phyloP scores from a whole-genome alignment of 1,140 invertebrate genomes.

The Acromyrmex charruanus region DNA sequence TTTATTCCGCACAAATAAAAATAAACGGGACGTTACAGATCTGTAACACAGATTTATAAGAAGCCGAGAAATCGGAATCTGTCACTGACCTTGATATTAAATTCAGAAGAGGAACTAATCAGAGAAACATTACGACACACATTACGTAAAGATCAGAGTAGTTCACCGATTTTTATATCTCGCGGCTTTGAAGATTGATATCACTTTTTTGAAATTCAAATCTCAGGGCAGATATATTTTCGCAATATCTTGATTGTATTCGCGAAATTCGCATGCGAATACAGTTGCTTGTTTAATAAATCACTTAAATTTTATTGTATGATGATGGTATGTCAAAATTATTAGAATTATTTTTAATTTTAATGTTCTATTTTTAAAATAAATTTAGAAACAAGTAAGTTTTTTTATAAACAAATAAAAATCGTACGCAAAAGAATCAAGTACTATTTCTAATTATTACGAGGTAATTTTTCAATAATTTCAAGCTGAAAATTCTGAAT shows the following conservation, averaged over 20 bases:
- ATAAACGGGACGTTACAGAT: background rate
- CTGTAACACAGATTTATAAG: background rate
- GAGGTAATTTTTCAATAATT: background rate
- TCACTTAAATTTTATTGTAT: background rate
- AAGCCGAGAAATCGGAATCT: slow-evolving; percentile 19
- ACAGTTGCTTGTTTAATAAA: slow-evolving; percentile 9
- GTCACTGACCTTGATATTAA: slow-evolving; percentile 44
- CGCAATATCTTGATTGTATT: slow-evolving; percentile 1
- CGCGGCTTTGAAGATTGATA: background rate
- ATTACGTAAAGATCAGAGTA: slow-evolving; percentile 25
- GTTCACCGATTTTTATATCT: background rate
- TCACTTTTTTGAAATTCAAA: background rate
- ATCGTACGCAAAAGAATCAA: background rate
- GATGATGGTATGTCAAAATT: background rate
- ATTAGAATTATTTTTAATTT: background rate
- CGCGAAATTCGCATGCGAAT: background rate
- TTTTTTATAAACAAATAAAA: slow-evolving; percentile 3
- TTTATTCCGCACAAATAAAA: background rate
- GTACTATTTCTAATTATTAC: background rate
- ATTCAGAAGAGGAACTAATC: slow-evolving; percentile 30
- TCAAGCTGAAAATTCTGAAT: background rate
- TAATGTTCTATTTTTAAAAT: background rate
- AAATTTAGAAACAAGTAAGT: slow-evolving; percentile 21
- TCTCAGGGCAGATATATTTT: background rate
- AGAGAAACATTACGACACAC: background rate